Percentiles rank a stretch among this genome's conserved stretches.
Evolutionary conservation across 2,113 vertebrate genomes (phyloP).

Genomic region (Charina bottae): DNA sequence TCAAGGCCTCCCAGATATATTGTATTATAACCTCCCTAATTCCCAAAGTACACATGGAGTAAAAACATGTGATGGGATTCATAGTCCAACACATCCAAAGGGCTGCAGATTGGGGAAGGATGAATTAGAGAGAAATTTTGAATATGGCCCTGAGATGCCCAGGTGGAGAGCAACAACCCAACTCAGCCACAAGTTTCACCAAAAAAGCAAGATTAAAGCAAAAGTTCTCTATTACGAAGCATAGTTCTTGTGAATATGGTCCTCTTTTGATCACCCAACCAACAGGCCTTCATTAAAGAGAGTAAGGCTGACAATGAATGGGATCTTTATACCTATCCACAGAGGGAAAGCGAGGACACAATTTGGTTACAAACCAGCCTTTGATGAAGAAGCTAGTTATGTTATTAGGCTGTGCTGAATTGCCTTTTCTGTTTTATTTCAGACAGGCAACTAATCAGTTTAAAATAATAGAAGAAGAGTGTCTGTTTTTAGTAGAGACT

Average conservation of each 20-base stretch:
- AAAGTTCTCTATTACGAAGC: slow-evolving; percentile 51
- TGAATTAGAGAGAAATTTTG: slow-evolving; percentile 34
- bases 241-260: slow-evolving; percentile 14
- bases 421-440: slow-evolving; percentile 61
- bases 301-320: slow-evolving; percentile 49
- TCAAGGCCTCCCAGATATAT: neutral
- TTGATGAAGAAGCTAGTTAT: slow-evolving; percentile 54
- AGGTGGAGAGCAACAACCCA: slow-evolving; percentile 40
- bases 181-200: slow-evolving; percentile 37
- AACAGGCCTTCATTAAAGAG: slow-evolving; percentile 4
- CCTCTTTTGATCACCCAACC: slow-evolving; percentile 29
- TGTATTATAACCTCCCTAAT: neutral
- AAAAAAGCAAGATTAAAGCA: slow-evolving; percentile 50
- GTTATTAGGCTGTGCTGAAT: slow-evolving; percentile 40
- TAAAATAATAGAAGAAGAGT: slow-evolving; percentile 66
- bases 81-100: neutral
- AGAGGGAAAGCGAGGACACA: slow-evolving; percentile 44
- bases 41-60: neutral
- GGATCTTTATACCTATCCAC: slow-evolving; percentile 46
- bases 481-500: slow-evolving; percentile 54
- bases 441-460: slow-evolving; percentile 51
- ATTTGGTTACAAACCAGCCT: slow-evolving; percentile 45
- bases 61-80: neutral
- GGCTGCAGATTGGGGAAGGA: neutral
- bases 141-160: slow-evolving; percentile 57